Base-by-base conservation (phyloP, 2,797 vertebrate species). In the Synaphobranchus kaupii region DNA sequence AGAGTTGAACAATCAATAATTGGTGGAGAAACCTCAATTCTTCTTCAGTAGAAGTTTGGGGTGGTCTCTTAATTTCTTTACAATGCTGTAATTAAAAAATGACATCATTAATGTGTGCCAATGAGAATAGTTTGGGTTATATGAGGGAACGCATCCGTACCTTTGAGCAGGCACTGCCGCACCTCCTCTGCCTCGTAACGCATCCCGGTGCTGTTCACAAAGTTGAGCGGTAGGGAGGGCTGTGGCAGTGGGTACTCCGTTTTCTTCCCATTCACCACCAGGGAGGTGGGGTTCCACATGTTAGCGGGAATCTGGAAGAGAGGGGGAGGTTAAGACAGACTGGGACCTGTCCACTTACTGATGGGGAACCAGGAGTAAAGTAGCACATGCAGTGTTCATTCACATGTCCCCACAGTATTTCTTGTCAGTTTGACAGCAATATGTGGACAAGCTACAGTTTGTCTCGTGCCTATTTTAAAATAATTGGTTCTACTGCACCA, bases 111-210 rank as follows among this genome's bases (percentile, higher is more conserved):
- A n/a, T n/a, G 60, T 25, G 22, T 6, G 68, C n/a, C 68, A 71
- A 9, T 28, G n/a, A 9, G n/a, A 10, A 31, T 31, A 0, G 68
- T 28, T 28, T 28, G 9, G 68, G 25, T 31, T n/a, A 66, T n/a
- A 20, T 39, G 34, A 4, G 31, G 3, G 4, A 17, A 20, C 22
- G 71, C 71, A 3, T 3, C 28, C 78, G 76, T 91, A 98, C 97
- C 97, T 93, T 94, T 93, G 4, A 94, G 93, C 87, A 98, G 93
- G 92, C 97, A 98, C 89, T 96, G 95, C 0, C 96, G 96, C 34
- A 98, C 96, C 13, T 97, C 97, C 84, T 97, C 95, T 0, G 97
- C 98, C 90, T 98, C 97, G 1, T 97, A 98, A 39, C 93, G 89
- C 95, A 98, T 90, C 88, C 97, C 97, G 0, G 95, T 94, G 39